Conservation (phyloP, 2,113 vertebrate genomes). For the Hippocampus barbouri region DNA sequence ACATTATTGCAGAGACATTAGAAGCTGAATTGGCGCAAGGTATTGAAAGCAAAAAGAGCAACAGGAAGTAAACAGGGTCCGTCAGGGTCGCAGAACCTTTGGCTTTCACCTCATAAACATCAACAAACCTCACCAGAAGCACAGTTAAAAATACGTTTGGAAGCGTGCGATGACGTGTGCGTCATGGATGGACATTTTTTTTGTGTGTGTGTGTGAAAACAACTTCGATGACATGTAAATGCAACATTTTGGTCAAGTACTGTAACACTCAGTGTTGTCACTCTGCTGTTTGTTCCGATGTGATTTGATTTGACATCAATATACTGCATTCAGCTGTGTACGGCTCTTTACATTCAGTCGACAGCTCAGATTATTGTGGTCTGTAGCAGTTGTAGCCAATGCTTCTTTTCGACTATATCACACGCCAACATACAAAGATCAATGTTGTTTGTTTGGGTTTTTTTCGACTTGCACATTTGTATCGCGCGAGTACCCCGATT, state of each 20-base stretch:
- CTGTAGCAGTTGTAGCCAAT: constrained; percentile 40
- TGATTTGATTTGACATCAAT: background rate
- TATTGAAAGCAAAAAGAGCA: constrained; percentile 12
- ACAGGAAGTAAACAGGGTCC: constrained; percentile 27
- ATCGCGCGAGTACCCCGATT: background rate
- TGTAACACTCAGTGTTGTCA: too few relatives aligned
- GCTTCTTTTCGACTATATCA: constrained; percentile 35
- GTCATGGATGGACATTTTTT: background rate
- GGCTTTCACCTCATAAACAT: constrained; percentile 15
- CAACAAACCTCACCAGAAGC: constrained; percentile 14
- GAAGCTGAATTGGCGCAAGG: background rate
- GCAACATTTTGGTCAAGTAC: too few relatives aligned
- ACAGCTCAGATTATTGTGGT: constrained; percentile 23
- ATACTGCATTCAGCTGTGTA: background rate
- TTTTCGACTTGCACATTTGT: background rate
- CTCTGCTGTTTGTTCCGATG: background rate
- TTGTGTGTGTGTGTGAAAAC: background rate
- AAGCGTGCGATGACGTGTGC: background rate
- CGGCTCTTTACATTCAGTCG: constrained; percentile 31
- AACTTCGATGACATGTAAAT: background rate
- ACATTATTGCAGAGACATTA: background rate
- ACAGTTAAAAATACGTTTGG: background rate
- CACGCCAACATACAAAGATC: constrained; percentile 24
- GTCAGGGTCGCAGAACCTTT: constrained; percentile 17
- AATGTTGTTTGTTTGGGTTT: background rate